Conservation (phyloP, 2,888 invertebrate genomes). For the Stramonita haemastoma region DNA sequence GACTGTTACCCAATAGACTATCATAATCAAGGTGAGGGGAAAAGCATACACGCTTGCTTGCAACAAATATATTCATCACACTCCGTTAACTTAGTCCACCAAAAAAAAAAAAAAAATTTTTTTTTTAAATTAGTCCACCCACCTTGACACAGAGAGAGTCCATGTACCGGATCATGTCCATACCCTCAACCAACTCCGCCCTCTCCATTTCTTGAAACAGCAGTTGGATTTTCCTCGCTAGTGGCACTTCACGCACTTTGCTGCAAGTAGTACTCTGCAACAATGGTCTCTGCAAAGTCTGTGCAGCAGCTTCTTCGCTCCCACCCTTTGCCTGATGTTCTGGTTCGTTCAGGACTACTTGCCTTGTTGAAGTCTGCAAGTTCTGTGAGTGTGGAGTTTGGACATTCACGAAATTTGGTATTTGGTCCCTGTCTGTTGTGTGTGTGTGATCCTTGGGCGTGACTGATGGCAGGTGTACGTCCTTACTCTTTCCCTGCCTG, state of each 20-base stretch:
- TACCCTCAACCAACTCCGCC: not conserved
- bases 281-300: not conserved
- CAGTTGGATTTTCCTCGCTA: not conserved
- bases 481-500: no score
- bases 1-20: no score
- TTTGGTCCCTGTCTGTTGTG: not conserved
- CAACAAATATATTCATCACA: no score
- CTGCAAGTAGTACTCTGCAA: not conserved
- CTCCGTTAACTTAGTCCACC: not conserved
- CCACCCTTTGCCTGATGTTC: not conserved
- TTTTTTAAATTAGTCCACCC: not conserved
- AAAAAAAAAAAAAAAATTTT: no score
- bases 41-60: no score
- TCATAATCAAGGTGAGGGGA: no score
- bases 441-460: no score
- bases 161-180: not conserved
- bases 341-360: not conserved
- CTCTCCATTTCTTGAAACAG: not conserved
- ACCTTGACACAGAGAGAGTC: not conserved
- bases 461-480: no score
- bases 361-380: not conserved
- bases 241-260: not conserved
- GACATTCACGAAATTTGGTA: not conserved
- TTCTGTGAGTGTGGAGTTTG: not conserved
- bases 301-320: not conserved